Evolutionary conservation across 2,113 vertebrate genomes (phyloP), one percentile per base, ranked within the genome.

Genomic region (Aphelocoma coerulescens): DNA sequence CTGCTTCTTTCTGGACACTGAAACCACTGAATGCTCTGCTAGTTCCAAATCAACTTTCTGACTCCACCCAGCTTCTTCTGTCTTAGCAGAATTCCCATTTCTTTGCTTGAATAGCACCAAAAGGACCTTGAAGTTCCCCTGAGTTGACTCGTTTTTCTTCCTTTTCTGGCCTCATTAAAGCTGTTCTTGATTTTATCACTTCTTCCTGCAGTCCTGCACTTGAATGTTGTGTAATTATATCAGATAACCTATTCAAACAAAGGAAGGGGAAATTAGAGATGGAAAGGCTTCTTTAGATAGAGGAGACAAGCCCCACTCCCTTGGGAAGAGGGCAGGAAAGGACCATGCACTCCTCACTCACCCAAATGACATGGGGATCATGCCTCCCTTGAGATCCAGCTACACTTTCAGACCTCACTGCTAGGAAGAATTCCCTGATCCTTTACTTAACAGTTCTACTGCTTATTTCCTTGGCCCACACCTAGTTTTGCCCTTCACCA

Each of bases 111-210:
- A 85, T 43, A 85, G 37, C 49, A 76, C 66, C 79, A 69, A 72
- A 91, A 85, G 54, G 35, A 82, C 84, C 73, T 87, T 4, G 1
- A 73, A 78, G 35, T 68, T 87, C 43, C 48, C 57, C 69, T 74
- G 69, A 55, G 49, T 15, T 33, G 10, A 89, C 35, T 84, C 0
- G 0, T 73, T 69, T 92, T 84, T 82, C 37, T 71, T 88, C 81
- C 77, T 95, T 94, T 91, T 73, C 85, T 95, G 71, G 78, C 81
- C 58, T 93, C 87, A 88, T 89, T 95, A 89, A 93, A 93, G 74
- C 67, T 77, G 85, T 68, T 95, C 78, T 93, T 93, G 88, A 96
- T 95, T 95, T 96, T 96, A 96, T 94, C 88, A 66, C 71, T 68
- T 93, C 85, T 91, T 94, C 90, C 81, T 75, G 77, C 41, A 85